Conservation (phyloP, 2,888 invertebrate genomes). For the Ophion costatus region DNA sequence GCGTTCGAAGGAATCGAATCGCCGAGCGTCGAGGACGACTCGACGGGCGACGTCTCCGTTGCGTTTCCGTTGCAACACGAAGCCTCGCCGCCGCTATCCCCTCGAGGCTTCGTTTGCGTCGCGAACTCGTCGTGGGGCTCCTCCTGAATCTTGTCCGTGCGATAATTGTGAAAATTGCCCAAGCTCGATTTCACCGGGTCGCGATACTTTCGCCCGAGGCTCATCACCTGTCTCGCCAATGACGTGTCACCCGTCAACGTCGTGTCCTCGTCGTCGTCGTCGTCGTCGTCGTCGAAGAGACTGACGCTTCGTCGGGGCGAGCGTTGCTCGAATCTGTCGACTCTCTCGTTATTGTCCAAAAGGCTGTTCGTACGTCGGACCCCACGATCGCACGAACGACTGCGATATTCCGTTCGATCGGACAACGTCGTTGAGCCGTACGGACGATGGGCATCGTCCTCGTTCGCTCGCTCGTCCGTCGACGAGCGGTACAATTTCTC, state of each 20-base stretch:
- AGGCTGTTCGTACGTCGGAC: slow-evolving; percentile 79
- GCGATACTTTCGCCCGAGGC: slow-evolving; percentile 75
- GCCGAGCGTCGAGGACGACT: slow-evolving; percentile 74
- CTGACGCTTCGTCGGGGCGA: slow-evolving; percentile 77
- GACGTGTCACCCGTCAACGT: neutral
- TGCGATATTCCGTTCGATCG: slow-evolving; percentile 74
- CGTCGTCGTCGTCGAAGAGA: slow-evolving; percentile 78
- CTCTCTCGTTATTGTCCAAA: slow-evolving; percentile 71
- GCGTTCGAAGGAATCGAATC: slow-evolving; percentile 69
- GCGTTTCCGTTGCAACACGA: slow-evolving; percentile 35
- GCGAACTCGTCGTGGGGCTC: slow-evolving; percentile 75
- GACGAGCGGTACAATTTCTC: slow-evolving; percentile 74
- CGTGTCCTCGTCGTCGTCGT: slow-evolving; percentile 54
- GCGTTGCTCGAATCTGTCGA: slow-evolving; percentile 67
- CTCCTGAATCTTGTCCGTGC: slow-evolving; percentile 80
- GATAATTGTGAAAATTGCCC: slow-evolving; percentile 71
- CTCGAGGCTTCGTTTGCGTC: slow-evolving; percentile 20
- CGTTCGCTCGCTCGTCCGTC: slow-evolving; percentile 64
- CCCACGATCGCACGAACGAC: slow-evolving; percentile 74
- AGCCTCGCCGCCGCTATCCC: slow-evolving; percentile 25
- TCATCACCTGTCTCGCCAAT: slow-evolving; percentile 70
- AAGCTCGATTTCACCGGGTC: slow-evolving; percentile 69
- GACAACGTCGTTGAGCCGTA: slow-evolving; percentile 68
- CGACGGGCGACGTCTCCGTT: slow-evolving; percentile 77
- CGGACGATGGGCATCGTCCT: slow-evolving; percentile 50